A percentile compares a stretch with the other conserved stretches of the same genome.
Evolutionary conservation across 2,113 vertebrate species (phyloP).

Genomic region (Mellivora capensis): DNA sequence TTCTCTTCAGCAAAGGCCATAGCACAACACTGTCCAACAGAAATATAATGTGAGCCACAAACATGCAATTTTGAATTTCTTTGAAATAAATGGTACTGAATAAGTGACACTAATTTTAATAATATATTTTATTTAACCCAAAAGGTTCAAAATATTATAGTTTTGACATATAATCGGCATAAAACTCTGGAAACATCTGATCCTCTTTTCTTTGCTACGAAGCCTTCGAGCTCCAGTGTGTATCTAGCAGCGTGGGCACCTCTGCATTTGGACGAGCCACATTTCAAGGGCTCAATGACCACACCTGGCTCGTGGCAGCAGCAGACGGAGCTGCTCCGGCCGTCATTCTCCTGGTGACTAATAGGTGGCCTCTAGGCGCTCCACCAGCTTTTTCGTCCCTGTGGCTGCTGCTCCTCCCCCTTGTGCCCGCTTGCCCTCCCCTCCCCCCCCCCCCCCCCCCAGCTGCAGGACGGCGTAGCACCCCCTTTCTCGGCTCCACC

Average conservation of each 20-base stretch:
- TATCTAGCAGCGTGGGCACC: not conserved
- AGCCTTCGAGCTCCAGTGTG: accelerated
- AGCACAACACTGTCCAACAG: accelerated
- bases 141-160: not conserved
- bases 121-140: not conserved
- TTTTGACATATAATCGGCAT: not conserved
- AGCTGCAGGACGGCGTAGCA: accelerated
- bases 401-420: not conserved
- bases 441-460: too few relatives aligned
- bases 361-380: not conserved
- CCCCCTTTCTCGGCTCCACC: not conserved
- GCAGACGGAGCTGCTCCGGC: too few relatives aligned
- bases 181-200: not conserved
- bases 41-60: not conserved
- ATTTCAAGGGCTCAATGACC: not conserved
- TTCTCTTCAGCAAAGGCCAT: not conserved
- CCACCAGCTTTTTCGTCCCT: not conserved
- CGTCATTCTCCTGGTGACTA: not conserved
- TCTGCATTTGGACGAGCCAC: not conserved
- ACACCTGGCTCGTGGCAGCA: accelerated
- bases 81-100: not conserved
- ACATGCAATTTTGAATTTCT: not conserved
- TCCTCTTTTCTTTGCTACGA: not conserved
- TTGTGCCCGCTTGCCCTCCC: not conserved
- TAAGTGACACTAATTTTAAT: not conserved